phyloP scores from a whole-genome alignment of 2,797 vertebrate species.

The Enteromius anoplus region DNA sequence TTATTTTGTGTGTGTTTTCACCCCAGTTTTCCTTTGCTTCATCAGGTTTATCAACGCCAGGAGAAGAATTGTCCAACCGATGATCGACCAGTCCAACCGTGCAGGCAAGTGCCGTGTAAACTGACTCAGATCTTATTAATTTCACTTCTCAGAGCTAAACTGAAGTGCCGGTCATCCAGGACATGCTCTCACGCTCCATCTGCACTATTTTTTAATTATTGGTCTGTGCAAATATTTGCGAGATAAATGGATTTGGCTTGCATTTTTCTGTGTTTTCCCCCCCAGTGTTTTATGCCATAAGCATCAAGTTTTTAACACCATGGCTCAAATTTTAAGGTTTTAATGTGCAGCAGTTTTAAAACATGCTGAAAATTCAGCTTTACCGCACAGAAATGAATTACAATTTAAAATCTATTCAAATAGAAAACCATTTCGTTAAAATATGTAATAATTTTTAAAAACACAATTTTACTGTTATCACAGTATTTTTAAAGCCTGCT shows the following conservation, averaged over 20 bases:
- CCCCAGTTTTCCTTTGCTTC: slow-evolving; percentile 6
- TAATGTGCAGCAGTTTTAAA: background rate
- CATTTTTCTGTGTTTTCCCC: background rate
- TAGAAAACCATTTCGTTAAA: background rate
- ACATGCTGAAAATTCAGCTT: background rate
- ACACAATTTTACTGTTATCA: background rate
- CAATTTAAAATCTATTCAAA: background rate
- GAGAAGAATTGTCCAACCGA: slow-evolving; percentile 95
- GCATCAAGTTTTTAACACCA: background rate
- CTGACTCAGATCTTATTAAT: background rate
- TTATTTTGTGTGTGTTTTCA: background rate
- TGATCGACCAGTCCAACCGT: slow-evolving; percentile 97
- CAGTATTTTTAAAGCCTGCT: background rate
- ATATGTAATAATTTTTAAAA: background rate
- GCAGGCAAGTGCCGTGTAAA: slow-evolving; percentile 83
- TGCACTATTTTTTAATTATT: background rate
- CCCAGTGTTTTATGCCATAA: background rate
- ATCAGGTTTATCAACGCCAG: slow-evolving; percentile 95
- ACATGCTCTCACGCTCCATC: background rate
- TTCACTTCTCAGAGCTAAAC: background rate
- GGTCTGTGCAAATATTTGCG: background rate
- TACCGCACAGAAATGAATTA: background rate
- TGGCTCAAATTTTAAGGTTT: background rate
- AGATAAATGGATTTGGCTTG: background rate
- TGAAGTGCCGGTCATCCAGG: background rate